Conservation (phyloP, 2,888 invertebrate species). For the Tiliacea citrago region DNA sequence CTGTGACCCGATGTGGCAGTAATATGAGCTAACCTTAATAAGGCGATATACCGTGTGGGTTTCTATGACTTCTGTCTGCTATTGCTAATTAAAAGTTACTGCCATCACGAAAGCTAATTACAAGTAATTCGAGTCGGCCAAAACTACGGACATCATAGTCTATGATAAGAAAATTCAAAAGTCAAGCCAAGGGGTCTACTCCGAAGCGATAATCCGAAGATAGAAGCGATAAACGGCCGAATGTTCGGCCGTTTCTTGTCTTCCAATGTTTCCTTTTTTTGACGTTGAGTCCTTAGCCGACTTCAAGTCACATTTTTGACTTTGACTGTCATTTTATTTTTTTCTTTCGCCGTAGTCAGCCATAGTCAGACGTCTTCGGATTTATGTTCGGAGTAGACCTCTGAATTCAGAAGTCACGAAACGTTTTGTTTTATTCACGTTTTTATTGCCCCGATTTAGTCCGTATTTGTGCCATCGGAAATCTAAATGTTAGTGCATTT, state of each 20-base stretch:
- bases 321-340: no score
- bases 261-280: no score
- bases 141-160: neutral
- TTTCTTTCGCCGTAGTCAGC: no score
- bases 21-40: neutral
- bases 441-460: neutral
- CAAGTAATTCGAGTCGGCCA: neutral
- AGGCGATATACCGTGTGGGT: neutral
- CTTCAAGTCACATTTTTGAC: no score
- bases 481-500: neutral
- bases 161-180: neutral
- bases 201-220: no score
- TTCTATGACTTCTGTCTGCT: neutral
- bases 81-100: neutral
- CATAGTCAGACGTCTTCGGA: no score
- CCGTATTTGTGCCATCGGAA: neutral
- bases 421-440: neutral
- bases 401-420: neutral
- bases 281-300: no score
- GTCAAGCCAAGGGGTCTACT: no score
- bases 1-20: no score
- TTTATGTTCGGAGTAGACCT: no score
- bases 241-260: no score
- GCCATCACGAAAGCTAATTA: slow-evolving; percentile 1
- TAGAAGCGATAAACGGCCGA: no score